These are phyloP conservation scores for Poecilia velifera DNA, from an alignment of 2,797 vertebrate species.

Conservation along the genomic window DNA sequence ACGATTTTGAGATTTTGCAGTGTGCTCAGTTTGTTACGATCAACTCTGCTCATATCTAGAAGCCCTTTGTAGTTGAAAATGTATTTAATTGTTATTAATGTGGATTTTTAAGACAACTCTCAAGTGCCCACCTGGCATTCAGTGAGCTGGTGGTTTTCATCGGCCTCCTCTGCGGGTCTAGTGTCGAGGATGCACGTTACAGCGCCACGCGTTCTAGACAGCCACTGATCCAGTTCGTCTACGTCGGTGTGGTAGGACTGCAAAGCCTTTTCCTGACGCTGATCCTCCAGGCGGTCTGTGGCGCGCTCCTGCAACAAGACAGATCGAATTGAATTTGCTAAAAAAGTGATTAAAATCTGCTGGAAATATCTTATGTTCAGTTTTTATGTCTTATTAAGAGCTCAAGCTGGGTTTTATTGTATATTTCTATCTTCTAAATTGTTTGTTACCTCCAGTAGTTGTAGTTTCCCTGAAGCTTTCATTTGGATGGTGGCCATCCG, in stretches of 20 bases:
- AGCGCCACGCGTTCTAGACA: constrained; percentile 79
- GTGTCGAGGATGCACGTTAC: constrained; percentile 67
- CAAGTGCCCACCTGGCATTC: constrained; percentile 89
- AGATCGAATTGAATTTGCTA: constrained; percentile 8
- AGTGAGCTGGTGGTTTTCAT: constrained; percentile 90
- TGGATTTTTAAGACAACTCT: constrained; percentile 14
- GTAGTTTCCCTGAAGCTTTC: constrained; percentile 93
- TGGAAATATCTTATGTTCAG: neutral
- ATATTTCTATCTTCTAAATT: neutral
- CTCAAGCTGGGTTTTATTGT: neutral
- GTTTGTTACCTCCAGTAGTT: constrained; percentile 86
- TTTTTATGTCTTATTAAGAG: neutral
- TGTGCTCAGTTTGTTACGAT: neutral
- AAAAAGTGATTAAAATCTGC: neutral
- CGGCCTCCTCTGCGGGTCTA: constrained; percentile 78
- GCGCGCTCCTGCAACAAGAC: constrained; percentile 84
- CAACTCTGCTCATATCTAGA: neutral
- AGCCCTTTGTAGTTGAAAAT: neutral
- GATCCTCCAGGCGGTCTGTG: constrained; percentile 90
- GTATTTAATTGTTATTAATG: neutral
- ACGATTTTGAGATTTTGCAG: too few species aligned
- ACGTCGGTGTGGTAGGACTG: constrained; percentile 86
- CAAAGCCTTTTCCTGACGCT: constrained; percentile 89
- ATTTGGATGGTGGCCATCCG: constrained; percentile 97
- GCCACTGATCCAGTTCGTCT: constrained; percentile 90